Evolutionary conservation across 2,797 vertebrate genomes (phyloP).

Genomic region (Phrynocephalus forsythii): DNA sequence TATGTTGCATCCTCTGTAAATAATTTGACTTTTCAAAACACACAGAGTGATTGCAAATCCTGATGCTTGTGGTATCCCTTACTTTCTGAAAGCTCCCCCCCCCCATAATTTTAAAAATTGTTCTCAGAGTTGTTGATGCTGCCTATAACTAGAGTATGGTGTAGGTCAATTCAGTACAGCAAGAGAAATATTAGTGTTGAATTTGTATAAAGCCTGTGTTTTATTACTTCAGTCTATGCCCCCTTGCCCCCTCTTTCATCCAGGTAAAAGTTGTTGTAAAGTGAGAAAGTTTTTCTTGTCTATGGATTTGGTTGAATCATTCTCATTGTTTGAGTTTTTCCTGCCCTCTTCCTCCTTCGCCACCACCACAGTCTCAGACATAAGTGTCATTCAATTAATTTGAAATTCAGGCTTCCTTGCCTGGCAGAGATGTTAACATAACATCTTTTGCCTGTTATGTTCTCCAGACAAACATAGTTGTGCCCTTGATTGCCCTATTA

Average conservation of each 20-base stretch:
- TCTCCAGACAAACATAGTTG: not conserved
- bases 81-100: not conserved
- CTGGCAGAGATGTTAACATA: not conserved
- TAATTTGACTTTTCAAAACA: not conserved
- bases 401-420: not conserved
- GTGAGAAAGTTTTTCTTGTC: not conserved
- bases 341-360: not conserved
- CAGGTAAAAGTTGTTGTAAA: not conserved
- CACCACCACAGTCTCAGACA: not conserved
- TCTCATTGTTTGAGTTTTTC: not conserved
- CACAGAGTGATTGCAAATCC: not conserved
- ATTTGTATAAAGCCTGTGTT: not conserved
- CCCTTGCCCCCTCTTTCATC: slow-evolving; percentile 3
- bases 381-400: not conserved
- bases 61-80: not conserved
- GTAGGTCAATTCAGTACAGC: not conserved
- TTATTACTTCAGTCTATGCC: not conserved
- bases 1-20: fast-evolving
- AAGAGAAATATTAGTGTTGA: not conserved
- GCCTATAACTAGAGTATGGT: not conserved
- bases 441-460: too few relatives aligned
- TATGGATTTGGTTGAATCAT: not conserved
- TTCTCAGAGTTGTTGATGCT: not conserved
- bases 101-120: not conserved
- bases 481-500: not conserved